Evolutionary conservation across 2,888 invertebrate species (phyloP), one percentile per base, ranked within the genome.

Genomic region (Polia nebulosa): DNA sequence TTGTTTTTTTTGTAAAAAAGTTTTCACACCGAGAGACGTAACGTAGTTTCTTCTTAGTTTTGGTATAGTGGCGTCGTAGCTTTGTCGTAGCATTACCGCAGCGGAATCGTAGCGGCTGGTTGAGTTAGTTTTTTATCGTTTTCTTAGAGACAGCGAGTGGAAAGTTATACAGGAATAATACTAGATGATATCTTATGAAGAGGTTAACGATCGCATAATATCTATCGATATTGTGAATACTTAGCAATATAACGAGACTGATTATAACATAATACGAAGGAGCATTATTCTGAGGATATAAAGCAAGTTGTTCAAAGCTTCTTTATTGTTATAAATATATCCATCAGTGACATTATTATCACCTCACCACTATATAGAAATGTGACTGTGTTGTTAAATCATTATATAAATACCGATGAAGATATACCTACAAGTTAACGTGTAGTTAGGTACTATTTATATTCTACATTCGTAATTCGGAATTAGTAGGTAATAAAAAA

Each of bases 131-230:
- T 34, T 11, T 49, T 27, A 27, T 1, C 5, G n/a, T 41, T 8
- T 61, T 7, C 11, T 63, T 36, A 29, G 22, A 4, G 8, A 20
- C n/a, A 25, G 25, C 13, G 25, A 44, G 27, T 45, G 29, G 15
- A 29, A 29, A 47, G 29, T 11, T 41, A 27, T 9, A 29, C n/a
- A 61, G 39, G 29, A 61, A 66, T 49, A 60, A 20, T 41, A 55
- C 59, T 45, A 55, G 58, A 58, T 45, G 20, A 53, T 32, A 6
- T 15, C 32, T 22, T 41, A 51, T 45, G 51, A 51, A 61, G 17
- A 64, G 76, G 52, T 69, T 53, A 76, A 64, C 32, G 49, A 49
- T 53, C 56, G 29, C 20, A n/a, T 44, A 39, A 3, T 47, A 65
- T 58, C 58, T 49, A 25, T 57, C 47, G 13, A 67, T 67, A 55